These are phyloP conservation scores for Halictus quadricinctus DNA, from an alignment of 2,888 invertebrate genomes.

Conservation along the genomic window DNA sequence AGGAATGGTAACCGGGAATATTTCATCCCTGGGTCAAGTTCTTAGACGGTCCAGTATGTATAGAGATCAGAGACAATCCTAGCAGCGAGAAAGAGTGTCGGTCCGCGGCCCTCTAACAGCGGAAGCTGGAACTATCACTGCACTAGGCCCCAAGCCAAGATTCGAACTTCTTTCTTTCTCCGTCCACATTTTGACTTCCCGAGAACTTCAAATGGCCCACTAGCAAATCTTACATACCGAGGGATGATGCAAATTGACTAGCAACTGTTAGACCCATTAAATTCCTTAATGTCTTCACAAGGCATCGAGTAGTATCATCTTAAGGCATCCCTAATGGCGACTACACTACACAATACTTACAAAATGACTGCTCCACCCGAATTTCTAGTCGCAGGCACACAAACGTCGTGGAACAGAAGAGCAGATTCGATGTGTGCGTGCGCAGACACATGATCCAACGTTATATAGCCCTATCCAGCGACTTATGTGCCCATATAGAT, in stretches of 20 bases:
- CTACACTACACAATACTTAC: not conserved
- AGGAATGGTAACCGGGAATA: no score
- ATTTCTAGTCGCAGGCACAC: not conserved
- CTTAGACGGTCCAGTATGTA: no score
- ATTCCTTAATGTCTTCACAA: not conserved
- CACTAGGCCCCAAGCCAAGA: not conserved
- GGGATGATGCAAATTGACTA: no score
- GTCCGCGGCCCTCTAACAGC: not conserved
- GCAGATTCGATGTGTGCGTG: not conserved
- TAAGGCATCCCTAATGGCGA: not conserved
- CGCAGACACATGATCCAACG: not conserved
- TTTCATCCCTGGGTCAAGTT: no score
- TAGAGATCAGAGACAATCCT: no score
- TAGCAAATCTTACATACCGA: no score
- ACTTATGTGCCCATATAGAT: slow-evolving; percentile 63
- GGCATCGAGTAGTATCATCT: not conserved
- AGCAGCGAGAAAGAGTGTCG: not conserved
- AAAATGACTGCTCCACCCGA: not conserved
- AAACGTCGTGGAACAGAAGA: not conserved
- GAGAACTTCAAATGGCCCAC: no score
- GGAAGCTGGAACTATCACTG: not conserved
- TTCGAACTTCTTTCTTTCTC: no score
- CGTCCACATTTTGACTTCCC: no score
- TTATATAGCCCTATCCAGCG: slow-evolving; percentile 21
- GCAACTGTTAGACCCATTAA: not conserved